Evolutionary conservation across 2,888 invertebrate genomes (phyloP).

Genomic region (Melanostoma mellinum): DNA sequence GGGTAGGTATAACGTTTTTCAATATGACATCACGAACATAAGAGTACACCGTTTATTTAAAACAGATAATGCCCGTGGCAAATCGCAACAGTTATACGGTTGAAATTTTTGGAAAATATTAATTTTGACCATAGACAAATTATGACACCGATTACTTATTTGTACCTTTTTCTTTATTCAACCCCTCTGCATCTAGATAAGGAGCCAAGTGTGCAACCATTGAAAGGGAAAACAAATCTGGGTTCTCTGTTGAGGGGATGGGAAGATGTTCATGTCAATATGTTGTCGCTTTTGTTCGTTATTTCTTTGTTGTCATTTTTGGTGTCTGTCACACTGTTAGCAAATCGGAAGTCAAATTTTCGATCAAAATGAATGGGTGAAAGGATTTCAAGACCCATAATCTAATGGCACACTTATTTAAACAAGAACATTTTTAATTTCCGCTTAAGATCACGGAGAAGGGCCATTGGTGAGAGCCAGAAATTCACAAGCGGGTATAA

Average conservation of each 20-base stretch:
- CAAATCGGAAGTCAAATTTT: background rate
- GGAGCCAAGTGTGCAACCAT: conserved; percentile 35
- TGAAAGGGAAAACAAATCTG: background rate
- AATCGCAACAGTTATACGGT: conserved; percentile 55
- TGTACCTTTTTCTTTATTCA: conserved; percentile 4
- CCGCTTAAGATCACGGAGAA: conserved; percentile 11
- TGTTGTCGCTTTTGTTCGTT: conserved; percentile 12
- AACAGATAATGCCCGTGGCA: conserved; percentile 62
- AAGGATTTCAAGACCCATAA: background rate
- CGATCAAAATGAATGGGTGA: background rate
- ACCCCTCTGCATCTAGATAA: conserved; percentile 11
- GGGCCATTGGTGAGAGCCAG: background rate
- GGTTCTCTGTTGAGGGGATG: conserved; percentile 8
- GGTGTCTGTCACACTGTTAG: background rate
- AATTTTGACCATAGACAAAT: conserved; percentile 62
- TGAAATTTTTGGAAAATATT: conserved; percentile 54
- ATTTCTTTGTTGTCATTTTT: conserved; percentile 11
- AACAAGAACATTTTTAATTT: conserved; percentile 47
- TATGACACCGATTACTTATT: conserved; percentile 58
- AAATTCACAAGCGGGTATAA: too few relatives aligned
- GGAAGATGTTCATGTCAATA: conserved; percentile 3
- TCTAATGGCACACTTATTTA: conserved; percentile 4
- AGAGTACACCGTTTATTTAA: conserved; percentile 45
- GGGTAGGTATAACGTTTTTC: conserved; percentile 36
- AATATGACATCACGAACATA: conserved; percentile 24